Conservation (phyloP, 1,140 invertebrate genomes). For the Caenorhabditis elegans region WBcel235 BX284604.4:3878501-3879000, state of each 20-base stretch:
- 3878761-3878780: not conserved
- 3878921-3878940: not conserved
- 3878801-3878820: not conserved
- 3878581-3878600: not conserved
- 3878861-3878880: not conserved
- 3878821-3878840: constrained; percentile 9
- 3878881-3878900: not conserved
- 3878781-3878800: not conserved
- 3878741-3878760: not conserved
- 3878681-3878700: not conserved
- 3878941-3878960: no score
- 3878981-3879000: no score
- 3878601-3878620: not conserved
- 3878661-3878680: not conserved
- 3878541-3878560: not conserved
- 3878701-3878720: not conserved
- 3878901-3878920: not conserved
- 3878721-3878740: no score
- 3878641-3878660: not conserved
- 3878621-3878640: not conserved
- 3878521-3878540: no score
- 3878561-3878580: not conserved
- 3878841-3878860: not conserved
- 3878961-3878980: no score
- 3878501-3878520: no score